A percentile compares a stretch with the other conserved stretches of the same genome.
phyloP scores from a whole-genome alignment of 1,140 invertebrate genomes.

The Phymorhynchus buccinoides region DNA sequence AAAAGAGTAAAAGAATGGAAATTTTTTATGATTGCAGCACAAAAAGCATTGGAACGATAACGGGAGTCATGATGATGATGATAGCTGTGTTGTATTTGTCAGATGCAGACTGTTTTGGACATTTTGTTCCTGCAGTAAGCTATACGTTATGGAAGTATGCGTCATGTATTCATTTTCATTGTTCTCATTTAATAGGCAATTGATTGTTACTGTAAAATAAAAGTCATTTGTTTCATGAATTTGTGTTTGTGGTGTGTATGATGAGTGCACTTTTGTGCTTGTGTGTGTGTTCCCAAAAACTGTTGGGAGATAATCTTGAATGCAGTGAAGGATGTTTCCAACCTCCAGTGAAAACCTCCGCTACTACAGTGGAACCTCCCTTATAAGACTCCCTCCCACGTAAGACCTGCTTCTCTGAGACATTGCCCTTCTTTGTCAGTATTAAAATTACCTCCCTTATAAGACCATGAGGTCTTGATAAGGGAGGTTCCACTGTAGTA shows the following conservation, averaged over 20 bases:
- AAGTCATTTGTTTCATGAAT: constrained; percentile 2
- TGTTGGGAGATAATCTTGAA: no score
- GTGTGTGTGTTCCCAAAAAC: not conserved
- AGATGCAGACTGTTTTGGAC: not conserved
- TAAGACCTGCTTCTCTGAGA: no score
- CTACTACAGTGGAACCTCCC: no score
- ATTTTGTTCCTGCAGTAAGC: not conserved
- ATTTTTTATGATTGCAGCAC: not conserved
- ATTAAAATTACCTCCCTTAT: no score
- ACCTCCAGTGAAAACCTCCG: no score
- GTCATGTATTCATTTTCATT: not conserved
- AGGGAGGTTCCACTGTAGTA: no score
- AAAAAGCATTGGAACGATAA: not conserved
- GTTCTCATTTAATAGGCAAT: no score
- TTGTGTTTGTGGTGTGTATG: no score
- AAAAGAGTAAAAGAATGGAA: not conserved
- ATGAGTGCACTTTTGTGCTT: not conserved
- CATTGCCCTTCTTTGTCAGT: no score
- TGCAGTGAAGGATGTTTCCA: no score
- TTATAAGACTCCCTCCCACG: no score
- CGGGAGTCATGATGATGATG: not conserved
- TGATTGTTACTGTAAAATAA: constrained; percentile 9
- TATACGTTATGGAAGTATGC: not conserved
- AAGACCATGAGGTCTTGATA: no score
- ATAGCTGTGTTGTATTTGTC: not conserved